Conservation (phyloP, 37 sponge, comb jelly and placozoan genomes). For the Hormiphora californensis region DNA sequence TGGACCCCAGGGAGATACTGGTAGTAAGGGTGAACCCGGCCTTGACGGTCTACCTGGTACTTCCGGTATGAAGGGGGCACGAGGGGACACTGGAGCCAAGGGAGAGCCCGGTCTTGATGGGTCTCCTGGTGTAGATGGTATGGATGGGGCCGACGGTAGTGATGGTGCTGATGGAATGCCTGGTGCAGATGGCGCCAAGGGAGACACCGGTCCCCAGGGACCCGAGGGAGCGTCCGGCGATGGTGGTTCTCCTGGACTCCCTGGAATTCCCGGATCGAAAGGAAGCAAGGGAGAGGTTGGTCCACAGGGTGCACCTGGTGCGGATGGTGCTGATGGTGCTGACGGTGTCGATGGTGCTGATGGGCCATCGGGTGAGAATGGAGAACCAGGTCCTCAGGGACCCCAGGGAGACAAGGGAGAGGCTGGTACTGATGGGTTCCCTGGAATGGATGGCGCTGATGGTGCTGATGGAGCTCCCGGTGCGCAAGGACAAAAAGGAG, state of each 20-base stretch:
- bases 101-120: background rate
- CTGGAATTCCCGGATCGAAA: background rate
- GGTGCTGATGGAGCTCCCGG: background rate
- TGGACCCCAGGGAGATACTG: constrained; percentile 20
- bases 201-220: constrained; percentile 51
- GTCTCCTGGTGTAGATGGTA: background rate
- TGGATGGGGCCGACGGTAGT: background rate
- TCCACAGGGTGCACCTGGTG: background rate
- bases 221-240: constrained; percentile 40
- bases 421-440: background rate
- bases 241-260: background rate
- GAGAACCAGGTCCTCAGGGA: constrained; percentile 29
- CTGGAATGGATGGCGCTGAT: background rate
- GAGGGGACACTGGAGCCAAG: background rate
- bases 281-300: constrained; percentile 55
- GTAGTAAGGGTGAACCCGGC: background rate
- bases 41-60: background rate
- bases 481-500: background rate
- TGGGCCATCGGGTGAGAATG: constrained; percentile 41
- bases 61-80: no score
- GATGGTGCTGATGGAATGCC: background rate
- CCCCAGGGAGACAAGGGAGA: background rate
- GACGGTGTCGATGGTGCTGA: constrained; percentile 14
- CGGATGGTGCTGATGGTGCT: background rate
- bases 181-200: background rate